A percentile compares a stretch with the other conserved stretches of the same genome.
phyloP scores from a whole-genome alignment of 2,888 invertebrate species.

The Orthosia gracilis region DNA sequence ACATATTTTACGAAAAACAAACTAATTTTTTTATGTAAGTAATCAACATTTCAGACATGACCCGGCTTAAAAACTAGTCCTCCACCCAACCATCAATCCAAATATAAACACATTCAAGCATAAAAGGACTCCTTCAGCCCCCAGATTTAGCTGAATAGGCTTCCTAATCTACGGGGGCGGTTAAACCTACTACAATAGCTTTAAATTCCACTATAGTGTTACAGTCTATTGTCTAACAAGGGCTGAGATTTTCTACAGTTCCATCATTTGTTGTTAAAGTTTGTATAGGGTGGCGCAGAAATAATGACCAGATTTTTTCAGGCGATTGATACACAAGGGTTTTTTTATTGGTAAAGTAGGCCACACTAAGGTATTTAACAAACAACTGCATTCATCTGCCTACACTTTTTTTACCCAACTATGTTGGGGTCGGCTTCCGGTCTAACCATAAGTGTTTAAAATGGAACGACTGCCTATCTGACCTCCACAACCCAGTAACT shows the following conservation, averaged over 20 bases:
- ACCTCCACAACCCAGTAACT: no score
- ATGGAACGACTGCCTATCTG: no score
- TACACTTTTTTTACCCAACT: no score
- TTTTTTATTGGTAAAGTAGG: no score
- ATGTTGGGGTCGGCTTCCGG: no score
- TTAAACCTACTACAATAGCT: conserved; percentile 36
- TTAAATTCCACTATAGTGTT: conserved; percentile 41
- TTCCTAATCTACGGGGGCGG: conserved; percentile 51
- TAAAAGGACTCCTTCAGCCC: conserved; percentile 35
- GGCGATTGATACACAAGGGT: not conserved
- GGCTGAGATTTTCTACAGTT: conserved; percentile 24
- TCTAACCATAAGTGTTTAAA: no score
- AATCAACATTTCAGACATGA: not conserved
- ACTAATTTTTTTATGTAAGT: not conserved
- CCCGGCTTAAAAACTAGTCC: conserved; percentile 27
- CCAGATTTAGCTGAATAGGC: conserved; percentile 45
- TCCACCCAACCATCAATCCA: not conserved
- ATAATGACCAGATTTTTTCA: not conserved
- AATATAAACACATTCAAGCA: conserved; percentile 22
- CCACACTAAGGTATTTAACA: no score
- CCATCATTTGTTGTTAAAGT: conserved; percentile 1
- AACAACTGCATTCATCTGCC: no score
- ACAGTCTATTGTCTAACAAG: conserved; percentile 30
- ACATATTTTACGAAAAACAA: no score
- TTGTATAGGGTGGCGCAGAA: not conserved